These are phyloP conservation scores for Furcula furcula DNA, from an alignment of 2,888 invertebrate genomes.

Conservation along the genomic window DNA sequence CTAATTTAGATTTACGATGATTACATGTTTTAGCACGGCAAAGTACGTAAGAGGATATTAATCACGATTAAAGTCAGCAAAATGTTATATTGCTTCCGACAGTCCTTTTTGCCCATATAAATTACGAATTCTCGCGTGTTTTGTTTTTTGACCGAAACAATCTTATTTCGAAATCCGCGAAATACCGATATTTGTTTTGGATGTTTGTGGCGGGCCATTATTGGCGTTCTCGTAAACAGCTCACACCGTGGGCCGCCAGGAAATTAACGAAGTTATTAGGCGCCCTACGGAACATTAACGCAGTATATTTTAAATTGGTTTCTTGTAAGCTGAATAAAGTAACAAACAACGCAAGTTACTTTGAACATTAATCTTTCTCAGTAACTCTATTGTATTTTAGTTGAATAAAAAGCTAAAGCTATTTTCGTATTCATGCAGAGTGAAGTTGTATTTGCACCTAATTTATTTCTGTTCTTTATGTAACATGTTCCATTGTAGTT, in stretches of 20 bases:
- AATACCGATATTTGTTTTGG: constrained; percentile 52
- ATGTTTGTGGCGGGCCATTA: constrained; percentile 48
- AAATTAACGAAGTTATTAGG: constrained; percentile 42
- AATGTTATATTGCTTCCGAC: constrained; percentile 63
- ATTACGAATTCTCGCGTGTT: constrained; percentile 57
- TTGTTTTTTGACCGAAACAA: constrained; percentile 54
- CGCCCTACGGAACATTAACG: constrained; percentile 17
- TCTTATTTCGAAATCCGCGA: constrained; percentile 50
- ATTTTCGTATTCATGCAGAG: too few species aligned
- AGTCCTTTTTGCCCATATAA: constrained; percentile 63
- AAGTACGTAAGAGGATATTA: constrained; percentile 47
- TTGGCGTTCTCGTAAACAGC: constrained; percentile 51
- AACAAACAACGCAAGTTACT: too few species aligned
- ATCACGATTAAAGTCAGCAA: constrained; percentile 64
- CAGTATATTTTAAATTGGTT: constrained; percentile 9
- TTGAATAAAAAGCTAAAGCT: too few species aligned
- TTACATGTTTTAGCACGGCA: constrained; percentile 38
- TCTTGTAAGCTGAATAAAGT: not conserved
- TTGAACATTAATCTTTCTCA: too few species aligned
- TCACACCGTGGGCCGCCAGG: constrained; percentile 24
- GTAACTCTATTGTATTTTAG: too few species aligned
- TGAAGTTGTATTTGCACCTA: too few species aligned
- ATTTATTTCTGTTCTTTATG: too few species aligned
- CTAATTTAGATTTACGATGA: constrained; percentile 27
- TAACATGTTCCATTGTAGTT: too few species aligned